Conservation (phyloP, 2,113 vertebrate genomes). For the Alaudala cheleensis region DNA sequence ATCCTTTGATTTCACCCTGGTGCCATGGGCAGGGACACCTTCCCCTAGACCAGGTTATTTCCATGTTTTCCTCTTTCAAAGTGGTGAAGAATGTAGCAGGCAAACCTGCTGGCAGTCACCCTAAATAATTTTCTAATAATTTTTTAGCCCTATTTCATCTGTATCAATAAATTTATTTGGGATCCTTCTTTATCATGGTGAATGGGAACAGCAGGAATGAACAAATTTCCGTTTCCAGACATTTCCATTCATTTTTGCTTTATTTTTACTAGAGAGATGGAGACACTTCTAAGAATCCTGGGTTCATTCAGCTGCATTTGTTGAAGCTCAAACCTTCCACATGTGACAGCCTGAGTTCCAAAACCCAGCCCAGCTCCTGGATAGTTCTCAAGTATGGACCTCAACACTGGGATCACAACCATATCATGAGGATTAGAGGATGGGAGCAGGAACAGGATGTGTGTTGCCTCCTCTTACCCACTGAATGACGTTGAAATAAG, state of each 20-base stretch:
- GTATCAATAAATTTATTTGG: background rate
- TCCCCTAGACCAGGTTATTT: background rate
- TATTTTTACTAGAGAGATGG: background rate
- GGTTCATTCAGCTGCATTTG: background rate
- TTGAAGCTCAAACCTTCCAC: background rate
- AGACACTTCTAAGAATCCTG: background rate
- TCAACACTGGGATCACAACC: background rate
- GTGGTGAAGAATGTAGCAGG: background rate
- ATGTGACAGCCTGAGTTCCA: background rate
- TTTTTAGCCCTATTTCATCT: background rate
- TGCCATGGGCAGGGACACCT: background rate
- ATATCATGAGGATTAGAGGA: background rate
- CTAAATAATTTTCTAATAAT: background rate
- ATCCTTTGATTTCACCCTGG: background rate
- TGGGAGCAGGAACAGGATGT: background rate
- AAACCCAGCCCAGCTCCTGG: background rate
- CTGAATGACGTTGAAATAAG: constrained; percentile 4
- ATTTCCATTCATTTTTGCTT: background rate
- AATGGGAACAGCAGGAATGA: background rate
- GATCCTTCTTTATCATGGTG: background rate
- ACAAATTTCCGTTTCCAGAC: background rate
- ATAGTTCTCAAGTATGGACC: background rate
- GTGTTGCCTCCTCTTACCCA: background rate
- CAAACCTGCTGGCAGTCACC: background rate
- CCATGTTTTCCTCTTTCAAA: background rate